Conservation (phyloP, 1,140 invertebrate species). For the Conus ventricosus region DNA sequence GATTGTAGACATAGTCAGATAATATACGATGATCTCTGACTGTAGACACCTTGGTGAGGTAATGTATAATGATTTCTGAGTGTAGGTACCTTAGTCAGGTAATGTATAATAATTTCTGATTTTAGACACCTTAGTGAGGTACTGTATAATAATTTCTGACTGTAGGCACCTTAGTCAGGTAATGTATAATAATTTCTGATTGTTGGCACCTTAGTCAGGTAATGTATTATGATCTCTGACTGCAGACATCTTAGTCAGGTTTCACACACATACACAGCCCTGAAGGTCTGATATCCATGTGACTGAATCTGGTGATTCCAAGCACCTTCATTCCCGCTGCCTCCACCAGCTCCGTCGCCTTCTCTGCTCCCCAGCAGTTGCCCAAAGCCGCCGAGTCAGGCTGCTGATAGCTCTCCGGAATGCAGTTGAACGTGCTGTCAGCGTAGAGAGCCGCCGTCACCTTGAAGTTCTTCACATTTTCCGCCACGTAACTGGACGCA, state of each 20-base stretch:
- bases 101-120: too few species aligned
- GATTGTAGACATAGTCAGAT: too few species aligned
- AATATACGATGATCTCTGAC: too few species aligned
- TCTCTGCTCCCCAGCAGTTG: constrained; percentile 42
- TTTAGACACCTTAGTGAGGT: too few species aligned
- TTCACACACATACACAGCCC: constrained; percentile 3
- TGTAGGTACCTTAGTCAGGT: too few species aligned
- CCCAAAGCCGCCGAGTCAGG: constrained; percentile 43
- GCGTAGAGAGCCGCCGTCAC: constrained; percentile 61
- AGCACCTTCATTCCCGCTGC: constrained; percentile 25
- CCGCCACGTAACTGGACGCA: constrained; percentile 40
- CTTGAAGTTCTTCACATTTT: constrained; percentile 45
- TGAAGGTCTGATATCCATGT: not conserved
- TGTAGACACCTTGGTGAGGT: too few species aligned
- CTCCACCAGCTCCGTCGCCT: constrained; percentile 2
- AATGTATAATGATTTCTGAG: too few species aligned
- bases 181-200: too few species aligned
- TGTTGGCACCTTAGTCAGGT: too few species aligned
- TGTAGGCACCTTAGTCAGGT: too few species aligned
- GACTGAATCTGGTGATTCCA: not conserved
- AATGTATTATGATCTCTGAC: too few species aligned
- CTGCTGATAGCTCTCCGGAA: constrained; percentile 44
- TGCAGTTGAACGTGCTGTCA: constrained; percentile 45
- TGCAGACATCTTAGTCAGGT: not conserved
- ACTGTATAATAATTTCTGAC: too few species aligned